phyloP scores from a whole-genome alignment of 1,140 invertebrate genomes.

The Contarinia nasturtii region DNA sequence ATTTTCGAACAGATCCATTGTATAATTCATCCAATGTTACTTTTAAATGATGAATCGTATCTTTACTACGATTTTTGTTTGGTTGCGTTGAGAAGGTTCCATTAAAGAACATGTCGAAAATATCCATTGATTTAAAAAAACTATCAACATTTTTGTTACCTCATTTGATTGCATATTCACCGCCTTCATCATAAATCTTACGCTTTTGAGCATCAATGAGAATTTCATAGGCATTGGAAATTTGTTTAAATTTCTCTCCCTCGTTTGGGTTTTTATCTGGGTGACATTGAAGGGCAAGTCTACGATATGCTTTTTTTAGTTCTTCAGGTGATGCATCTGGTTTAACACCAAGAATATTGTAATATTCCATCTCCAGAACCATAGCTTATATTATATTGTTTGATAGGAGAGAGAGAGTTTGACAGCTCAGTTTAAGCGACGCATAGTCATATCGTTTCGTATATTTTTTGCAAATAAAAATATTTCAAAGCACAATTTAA shows the following conservation, averaged over 20 bases:
- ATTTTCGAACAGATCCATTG: constrained; percentile 82
- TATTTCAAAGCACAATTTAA: too few species aligned
- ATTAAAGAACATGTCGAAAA: constrained; percentile 98
- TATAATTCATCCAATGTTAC: constrained; percentile 94
- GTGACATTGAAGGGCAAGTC: constrained; percentile 92
- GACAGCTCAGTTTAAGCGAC: too few species aligned
- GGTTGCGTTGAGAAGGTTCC: constrained; percentile 44
- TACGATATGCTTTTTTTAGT: constrained; percentile 89
- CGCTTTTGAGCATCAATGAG: constrained; percentile 91
- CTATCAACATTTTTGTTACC: constrained; percentile 55
- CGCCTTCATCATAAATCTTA: constrained; percentile 87
- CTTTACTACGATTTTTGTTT: constrained; percentile 84
- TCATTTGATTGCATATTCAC: constrained; percentile 96
- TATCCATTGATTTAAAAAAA: constrained; percentile 92
- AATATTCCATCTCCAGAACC: constrained; percentile 96
- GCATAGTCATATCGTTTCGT: too few species aligned
- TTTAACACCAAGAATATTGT: constrained; percentile 88
- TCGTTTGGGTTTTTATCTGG: constrained; percentile 96
- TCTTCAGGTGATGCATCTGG: constrained; percentile 74
- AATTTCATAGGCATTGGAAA: constrained; percentile 97
- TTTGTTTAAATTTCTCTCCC: constrained; percentile 92
- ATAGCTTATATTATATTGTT: constrained; percentile 44
- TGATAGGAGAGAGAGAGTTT: too few species aligned
- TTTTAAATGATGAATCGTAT: constrained; percentile 83
- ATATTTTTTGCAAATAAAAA: too few species aligned